phyloP scores from a whole-genome alignment of 2,888 invertebrate species.

The Pterostichus madidus region DNA sequence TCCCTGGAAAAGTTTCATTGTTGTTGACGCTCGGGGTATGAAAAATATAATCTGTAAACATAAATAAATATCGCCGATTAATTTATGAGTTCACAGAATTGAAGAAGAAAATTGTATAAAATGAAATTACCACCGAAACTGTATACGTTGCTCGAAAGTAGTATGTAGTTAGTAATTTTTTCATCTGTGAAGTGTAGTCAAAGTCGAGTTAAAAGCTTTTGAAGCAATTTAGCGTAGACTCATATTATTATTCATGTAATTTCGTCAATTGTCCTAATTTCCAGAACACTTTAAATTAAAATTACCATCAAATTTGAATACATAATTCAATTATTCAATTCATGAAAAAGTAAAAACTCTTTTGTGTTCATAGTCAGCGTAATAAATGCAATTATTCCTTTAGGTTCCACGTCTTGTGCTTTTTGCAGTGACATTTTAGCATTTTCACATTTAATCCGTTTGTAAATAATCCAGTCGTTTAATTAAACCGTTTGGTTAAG shows the following conservation, averaged over 20 bases:
- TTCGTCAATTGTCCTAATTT: conserved; percentile 6
- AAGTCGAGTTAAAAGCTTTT: not conserved
- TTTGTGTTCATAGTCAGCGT: not conserved
- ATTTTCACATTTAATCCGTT: conserved; percentile 17
- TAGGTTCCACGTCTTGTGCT: conserved; percentile 2
- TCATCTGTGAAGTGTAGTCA: too few species aligned
- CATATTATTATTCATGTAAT: not conserved
- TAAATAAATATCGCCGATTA: too few species aligned
- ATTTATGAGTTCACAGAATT: too few species aligned
- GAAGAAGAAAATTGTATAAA: too few species aligned
- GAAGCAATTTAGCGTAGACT: not conserved
- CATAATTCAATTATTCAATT: conserved; percentile 32
- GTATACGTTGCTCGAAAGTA: too few species aligned
- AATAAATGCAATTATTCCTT: conserved; percentile 36
- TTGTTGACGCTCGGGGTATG: not conserved
- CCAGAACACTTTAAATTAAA: conserved; percentile 5
- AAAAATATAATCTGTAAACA: not conserved
- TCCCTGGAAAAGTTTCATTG: too few species aligned
- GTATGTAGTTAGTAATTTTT: too few species aligned
- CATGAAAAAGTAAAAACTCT: conserved; percentile 25
- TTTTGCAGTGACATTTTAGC: conserved; percentile 39
- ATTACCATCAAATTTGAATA: conserved; percentile 3
- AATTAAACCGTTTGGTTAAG: conserved; percentile 48
- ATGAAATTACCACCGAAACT: too few species aligned
- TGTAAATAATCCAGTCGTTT: conserved; percentile 52